Conservation (phyloP, 2,797 vertebrate species). For the Trichosurus vulpecula region DNA sequence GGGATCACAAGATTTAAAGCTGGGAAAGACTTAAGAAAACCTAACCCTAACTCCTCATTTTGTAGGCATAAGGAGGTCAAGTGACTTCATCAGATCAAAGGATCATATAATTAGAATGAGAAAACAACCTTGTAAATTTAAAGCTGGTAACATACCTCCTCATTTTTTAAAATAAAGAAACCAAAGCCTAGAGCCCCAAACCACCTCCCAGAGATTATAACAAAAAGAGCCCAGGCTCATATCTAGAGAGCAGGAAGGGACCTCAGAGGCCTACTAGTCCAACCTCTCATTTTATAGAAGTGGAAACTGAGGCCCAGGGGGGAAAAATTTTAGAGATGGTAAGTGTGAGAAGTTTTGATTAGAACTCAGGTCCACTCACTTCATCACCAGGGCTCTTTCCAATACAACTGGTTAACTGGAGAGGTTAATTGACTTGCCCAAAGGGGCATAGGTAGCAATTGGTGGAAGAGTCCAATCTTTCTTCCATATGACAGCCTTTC, state of each 20-base stretch:
- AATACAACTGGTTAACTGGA: not conserved
- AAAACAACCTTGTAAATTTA: not conserved
- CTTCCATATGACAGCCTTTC: not conserved
- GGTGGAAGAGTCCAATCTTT: too few relatives aligned
- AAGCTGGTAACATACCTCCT: not conserved
- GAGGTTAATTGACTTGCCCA: not conserved
- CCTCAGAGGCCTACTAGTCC: not conserved
- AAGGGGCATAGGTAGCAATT: not conserved
- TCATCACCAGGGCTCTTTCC: not conserved
- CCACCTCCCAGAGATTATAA: not conserved
- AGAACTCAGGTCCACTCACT: not conserved
- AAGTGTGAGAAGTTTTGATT: not conserved
- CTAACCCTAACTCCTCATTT: not conserved
- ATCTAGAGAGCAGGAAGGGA: not conserved
- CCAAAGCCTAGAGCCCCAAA: not conserved
- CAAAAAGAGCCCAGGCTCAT: not conserved
- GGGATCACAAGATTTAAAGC: not conserved
- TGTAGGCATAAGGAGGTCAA: not conserved
- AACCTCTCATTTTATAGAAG: not conserved
- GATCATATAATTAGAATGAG: not conserved
- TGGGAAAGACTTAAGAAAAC: not conserved
- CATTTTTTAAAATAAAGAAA: not conserved
- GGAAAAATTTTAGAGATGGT: not conserved
- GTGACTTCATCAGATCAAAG: not conserved
- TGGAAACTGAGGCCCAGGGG: not conserved